Percentiles rank a stretch among this genome's conserved stretches.
phyloP scores from a whole-genome alignment of 2,888 invertebrate genomes.

The Zygothrica quintamaculata region DNA sequence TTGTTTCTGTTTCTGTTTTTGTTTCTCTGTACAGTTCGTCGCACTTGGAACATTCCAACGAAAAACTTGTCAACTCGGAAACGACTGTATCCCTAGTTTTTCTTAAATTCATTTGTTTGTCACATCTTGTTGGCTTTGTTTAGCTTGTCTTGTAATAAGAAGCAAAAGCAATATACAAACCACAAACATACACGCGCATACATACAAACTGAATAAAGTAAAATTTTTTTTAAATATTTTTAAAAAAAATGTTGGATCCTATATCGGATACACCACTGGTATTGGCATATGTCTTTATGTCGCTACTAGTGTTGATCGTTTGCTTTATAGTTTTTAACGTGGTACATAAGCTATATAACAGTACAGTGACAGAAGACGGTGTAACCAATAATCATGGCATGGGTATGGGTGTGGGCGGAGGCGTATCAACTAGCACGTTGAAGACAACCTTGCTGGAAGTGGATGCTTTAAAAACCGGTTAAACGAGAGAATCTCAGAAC shows the following conservation, averaged over 20 bases:
- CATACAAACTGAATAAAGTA: not conserved
- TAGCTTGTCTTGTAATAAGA: too few species aligned
- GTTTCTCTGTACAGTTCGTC: constrained; percentile 41
- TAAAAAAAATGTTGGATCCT: constrained; percentile 77
- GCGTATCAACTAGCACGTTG: constrained; percentile 18
- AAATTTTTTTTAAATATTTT: constrained; percentile 1
- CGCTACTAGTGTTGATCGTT: constrained; percentile 81
- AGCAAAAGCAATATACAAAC: too few species aligned
- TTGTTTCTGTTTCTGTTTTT: not conserved
- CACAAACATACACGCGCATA: not conserved
- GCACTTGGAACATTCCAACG: constrained; percentile 13
- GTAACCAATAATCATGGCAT: not conserved
- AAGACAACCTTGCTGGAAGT: constrained; percentile 64
- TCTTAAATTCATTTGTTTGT: too few species aligned
- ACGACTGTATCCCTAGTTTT: too few species aligned
- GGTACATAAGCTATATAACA: constrained; percentile 80
- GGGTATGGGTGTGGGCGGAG: constrained; percentile 25
- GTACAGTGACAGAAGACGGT: constrained; percentile 22
- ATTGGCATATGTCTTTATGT: constrained; percentile 82
- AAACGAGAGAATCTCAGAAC: constrained; percentile 18
- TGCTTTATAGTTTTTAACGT: constrained; percentile 83
- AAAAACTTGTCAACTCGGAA: too few species aligned
- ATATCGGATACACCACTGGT: constrained; percentile 82
- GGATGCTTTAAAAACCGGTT: constrained; percentile 72
- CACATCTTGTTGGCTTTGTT: too few species aligned